Percentiles rank a stretch among this genome's conserved stretches.
Evolutionary conservation across 2,888 invertebrate species (phyloP).

Genomic region (Cyrtodaria siliqua): DNA sequence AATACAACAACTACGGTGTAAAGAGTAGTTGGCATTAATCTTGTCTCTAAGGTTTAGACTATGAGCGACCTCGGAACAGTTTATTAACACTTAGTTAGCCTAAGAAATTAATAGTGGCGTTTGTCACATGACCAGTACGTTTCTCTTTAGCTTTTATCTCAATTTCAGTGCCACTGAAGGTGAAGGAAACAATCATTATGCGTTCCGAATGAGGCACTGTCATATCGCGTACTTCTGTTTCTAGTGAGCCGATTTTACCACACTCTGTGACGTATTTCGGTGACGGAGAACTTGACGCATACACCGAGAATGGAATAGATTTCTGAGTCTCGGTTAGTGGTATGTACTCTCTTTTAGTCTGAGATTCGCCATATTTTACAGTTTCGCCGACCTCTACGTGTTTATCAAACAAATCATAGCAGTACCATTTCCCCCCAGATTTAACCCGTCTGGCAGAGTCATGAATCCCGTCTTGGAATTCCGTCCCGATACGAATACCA

Average conservation of each 20-base stretch:
- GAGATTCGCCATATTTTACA: background rate
- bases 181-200: background rate
- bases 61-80: too few species aligned
- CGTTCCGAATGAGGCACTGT: background rate
- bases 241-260: slow-evolving; percentile 1
- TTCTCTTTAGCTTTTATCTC: slow-evolving; percentile 1
- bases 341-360: background rate
- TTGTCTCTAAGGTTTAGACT: too few species aligned
- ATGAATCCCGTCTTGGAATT: slow-evolving; percentile 6
- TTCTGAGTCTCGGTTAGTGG: background rate
- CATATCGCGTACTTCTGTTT: background rate
- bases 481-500: slow-evolving; percentile 4
- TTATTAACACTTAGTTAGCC: too few species aligned
- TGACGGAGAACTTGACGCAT: background rate
- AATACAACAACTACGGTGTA: too few species aligned
- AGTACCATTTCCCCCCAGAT: background rate
- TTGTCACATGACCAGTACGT: background rate
- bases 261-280: slow-evolving; percentile 1
- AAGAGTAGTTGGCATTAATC: too few species aligned
- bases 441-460: background rate
- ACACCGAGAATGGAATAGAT: background rate
- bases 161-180: slow-evolving; percentile 20
- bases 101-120: slow-evolving; percentile 9
- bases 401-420: slow-evolving; percentile 9
- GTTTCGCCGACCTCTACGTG: slow-evolving; percentile 7